Conservation (phyloP, 2,113 vertebrate genomes). For the Microcebus ravelobensis region DNA sequence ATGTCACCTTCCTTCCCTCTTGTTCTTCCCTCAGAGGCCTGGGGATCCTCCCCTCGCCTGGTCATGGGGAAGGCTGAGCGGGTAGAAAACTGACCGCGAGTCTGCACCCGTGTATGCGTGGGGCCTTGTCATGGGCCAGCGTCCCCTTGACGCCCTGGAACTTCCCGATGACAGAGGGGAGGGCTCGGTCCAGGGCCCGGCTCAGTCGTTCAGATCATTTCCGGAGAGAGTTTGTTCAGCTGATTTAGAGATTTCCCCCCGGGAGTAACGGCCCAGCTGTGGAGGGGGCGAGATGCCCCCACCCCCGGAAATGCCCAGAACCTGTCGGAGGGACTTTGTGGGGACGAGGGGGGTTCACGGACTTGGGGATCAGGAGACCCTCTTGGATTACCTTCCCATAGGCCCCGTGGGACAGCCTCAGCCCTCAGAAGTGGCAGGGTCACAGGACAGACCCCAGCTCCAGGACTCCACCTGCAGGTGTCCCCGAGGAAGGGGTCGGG, state of each 20-base stretch:
- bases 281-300: not conserved
- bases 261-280: not conserved
- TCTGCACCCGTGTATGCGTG: fast-evolving
- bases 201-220: not conserved
- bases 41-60: not conserved
- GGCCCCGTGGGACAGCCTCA: fast-evolving
- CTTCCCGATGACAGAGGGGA: too few species aligned
- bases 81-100: not conserved
- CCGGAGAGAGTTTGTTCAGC: not conserved
- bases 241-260: not conserved
- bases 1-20: not conserved
- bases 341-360: not conserved
- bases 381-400: too few species aligned
- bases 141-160: too few species aligned
- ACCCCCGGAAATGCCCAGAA: not conserved
- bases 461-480: not conserved
- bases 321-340: not conserved
- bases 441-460: too few species aligned
- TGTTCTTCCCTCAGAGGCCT: too few species aligned
- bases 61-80: not conserved
- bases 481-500: too few species aligned
- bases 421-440: too few species aligned
- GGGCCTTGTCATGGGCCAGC: fast-evolving
- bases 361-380: not conserved
- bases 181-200: not conserved